Percentiles rank a stretch among this genome's conserved stretches.
Conservation (phyloP, 2,888 invertebrate species). For the Pammene fasciana region DNA sequence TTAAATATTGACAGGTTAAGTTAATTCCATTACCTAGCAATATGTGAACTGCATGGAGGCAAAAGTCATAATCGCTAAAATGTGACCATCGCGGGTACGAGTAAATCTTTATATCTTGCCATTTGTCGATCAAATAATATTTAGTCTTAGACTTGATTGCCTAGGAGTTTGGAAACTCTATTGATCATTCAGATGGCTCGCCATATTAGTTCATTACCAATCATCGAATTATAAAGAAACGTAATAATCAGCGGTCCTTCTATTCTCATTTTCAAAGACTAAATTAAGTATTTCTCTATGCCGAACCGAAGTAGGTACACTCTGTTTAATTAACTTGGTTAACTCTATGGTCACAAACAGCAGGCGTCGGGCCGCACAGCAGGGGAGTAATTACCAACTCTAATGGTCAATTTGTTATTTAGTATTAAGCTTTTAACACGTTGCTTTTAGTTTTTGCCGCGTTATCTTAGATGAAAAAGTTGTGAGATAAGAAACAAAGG, state of each 20-base stretch:
- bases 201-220: too few species aligned
- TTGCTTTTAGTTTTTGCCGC: constrained; percentile 29
- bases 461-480: constrained; percentile 38
- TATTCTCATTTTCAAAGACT: constrained; percentile 6
- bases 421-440: constrained; percentile 42
- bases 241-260: neutral
- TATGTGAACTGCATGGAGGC: too few species aligned
- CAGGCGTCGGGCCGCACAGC: constrained; percentile 33
- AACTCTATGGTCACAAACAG: constrained; percentile 24
- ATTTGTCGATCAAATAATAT: too few species aligned
- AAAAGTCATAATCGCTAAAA: too few species aligned
- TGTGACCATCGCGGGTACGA: too few species aligned
- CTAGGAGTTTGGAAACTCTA: too few species aligned
- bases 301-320: neutral
- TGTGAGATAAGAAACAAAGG: constrained; percentile 38
- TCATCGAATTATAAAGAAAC: too few species aligned
- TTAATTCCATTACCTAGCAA: neutral
- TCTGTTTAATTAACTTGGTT: constrained; percentile 30
- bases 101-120: too few species aligned
- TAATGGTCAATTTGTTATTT: constrained; percentile 41
- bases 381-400: constrained; percentile 37
- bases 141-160: too few species aligned
- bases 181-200: too few species aligned
- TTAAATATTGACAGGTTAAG: neutral
- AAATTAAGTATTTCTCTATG: neutral